Evolutionary conservation across 2,888 invertebrate genomes (phyloP).

Genomic region (Kuschelorhynchus macadamiae): DNA sequence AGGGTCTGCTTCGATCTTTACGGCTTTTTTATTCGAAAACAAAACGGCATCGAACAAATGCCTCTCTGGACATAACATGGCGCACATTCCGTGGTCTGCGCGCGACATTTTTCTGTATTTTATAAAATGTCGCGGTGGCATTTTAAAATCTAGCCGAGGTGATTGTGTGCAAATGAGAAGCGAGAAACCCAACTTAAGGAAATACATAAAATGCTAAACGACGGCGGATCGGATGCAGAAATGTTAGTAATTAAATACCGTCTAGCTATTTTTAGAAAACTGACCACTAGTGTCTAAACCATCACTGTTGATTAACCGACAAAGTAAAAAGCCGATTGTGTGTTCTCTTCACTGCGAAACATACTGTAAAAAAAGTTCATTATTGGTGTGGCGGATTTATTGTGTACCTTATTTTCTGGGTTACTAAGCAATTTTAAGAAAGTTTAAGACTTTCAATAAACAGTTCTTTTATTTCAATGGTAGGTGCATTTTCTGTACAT

Average conservation of each 20-base stretch:
- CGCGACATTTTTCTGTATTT: constrained; percentile 43
- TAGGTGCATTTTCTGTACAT: too few relatives aligned
- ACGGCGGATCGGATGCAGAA: constrained; percentile 23
- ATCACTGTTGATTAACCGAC: too few relatives aligned
- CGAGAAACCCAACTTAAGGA: constrained; percentile 24
- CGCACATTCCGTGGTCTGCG: constrained; percentile 37
- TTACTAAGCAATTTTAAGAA: too few relatives aligned
- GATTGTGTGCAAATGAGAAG: constrained; percentile 43
- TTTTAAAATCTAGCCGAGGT: constrained; percentile 40
- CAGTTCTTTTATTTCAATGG: too few relatives aligned
- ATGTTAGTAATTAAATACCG: constrained; percentile 16
- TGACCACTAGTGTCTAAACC: too few relatives aligned
- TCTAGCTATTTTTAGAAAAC: constrained; percentile 18
- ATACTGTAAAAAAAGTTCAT: too few relatives aligned
- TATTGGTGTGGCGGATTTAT: too few relatives aligned
- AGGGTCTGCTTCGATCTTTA: constrained; percentile 39
- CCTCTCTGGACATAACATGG: constrained; percentile 35
- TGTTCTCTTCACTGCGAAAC: too few relatives aligned
- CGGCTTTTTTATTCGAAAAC: constrained; percentile 33
- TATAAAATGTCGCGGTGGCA: constrained; percentile 39
- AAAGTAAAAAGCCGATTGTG: too few relatives aligned
- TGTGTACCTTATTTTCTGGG: too few relatives aligned
- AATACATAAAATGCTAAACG: constrained; percentile 34
- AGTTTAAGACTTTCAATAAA: too few relatives aligned
- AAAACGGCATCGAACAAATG: constrained; percentile 42